phyloP scores from a whole-genome alignment of 1,140 invertebrate species.

The Cephus cinctus region DNA sequence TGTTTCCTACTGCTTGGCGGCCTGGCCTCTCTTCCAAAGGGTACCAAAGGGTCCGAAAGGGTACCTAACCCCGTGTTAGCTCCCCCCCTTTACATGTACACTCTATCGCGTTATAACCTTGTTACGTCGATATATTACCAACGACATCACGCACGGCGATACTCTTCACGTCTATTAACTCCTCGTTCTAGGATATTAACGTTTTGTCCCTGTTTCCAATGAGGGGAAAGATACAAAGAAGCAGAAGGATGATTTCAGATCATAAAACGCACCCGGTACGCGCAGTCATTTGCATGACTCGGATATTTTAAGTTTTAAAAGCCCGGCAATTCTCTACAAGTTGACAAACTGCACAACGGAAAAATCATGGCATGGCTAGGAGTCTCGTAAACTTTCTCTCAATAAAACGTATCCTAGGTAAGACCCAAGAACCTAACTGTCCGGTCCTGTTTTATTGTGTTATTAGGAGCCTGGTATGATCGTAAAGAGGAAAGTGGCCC shows the following conservation, averaged over 20 bases:
- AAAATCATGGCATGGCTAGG: too few relatives aligned
- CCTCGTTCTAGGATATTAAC: conserved; percentile 2
- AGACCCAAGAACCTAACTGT: too few relatives aligned
- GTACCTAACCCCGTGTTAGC: conserved; percentile 19
- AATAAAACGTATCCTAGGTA: neutral
- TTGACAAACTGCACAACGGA: too few relatives aligned
- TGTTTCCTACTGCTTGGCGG: too few relatives aligned
- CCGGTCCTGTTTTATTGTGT: too few relatives aligned
- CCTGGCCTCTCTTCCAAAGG: too few relatives aligned
- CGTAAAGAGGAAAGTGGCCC: too few relatives aligned
- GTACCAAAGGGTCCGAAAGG: conserved; percentile 24
- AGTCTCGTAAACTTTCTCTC: neutral
- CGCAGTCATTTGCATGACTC: too few relatives aligned
- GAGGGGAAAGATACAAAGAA: neutral
- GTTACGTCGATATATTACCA: conserved; percentile 2
- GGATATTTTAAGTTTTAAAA: too few relatives aligned
- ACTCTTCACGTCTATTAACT: conserved; percentile 6
- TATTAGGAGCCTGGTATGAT: too few relatives aligned
- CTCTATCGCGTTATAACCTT: conserved; percentile 12
- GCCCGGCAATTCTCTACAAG: too few relatives aligned
- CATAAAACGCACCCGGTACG: neutral
- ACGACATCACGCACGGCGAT: neutral
- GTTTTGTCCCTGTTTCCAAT: neutral
- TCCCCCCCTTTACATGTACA: neutral
- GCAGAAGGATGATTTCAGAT: neutral